Evolutionary conservation across 2,888 invertebrate genomes (phyloP).

Genomic region (Smittia aterrima): DNA sequence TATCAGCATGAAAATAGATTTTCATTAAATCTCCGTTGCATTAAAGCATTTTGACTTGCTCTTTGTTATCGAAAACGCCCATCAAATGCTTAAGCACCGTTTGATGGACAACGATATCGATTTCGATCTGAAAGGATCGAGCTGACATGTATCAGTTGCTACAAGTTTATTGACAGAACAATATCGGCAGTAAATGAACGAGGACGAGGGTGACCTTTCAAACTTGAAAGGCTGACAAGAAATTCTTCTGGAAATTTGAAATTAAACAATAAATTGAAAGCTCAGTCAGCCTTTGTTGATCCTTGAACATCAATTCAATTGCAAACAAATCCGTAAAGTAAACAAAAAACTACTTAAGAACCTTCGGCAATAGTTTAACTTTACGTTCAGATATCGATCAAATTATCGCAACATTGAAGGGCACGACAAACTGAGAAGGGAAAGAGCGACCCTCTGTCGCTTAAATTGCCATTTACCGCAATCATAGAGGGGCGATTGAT

Average conservation of each 20-base stretch:
- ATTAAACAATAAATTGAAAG: background rate
- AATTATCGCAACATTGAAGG: slow-evolving; percentile 2
- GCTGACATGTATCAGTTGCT: background rate
- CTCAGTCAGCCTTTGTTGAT: background rate
- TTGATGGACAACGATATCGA: too few species aligned
- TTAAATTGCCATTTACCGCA: slow-evolving; percentile 24
- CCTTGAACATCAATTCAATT: background rate
- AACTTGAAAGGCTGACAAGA: background rate
- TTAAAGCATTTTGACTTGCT: background rate
- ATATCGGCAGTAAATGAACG: slow-evolving; percentile 19
- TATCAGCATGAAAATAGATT: background rate
- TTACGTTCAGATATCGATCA: slow-evolving; percentile 29
- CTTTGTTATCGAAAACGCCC: too few species aligned
- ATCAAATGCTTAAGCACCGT: too few species aligned
- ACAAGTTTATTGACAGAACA: background rate
- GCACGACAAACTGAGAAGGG: background rate
- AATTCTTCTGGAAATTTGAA: background rate
- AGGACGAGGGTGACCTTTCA: background rate
- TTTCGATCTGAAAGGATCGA: background rate
- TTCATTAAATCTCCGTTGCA: background rate
- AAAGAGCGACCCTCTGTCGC: background rate
- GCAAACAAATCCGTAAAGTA: slow-evolving; percentile 1
- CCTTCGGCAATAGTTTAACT: background rate
- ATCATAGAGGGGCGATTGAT: background rate
- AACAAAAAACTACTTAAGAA: background rate